Percentiles rank a stretch among this genome's conserved stretches.
phyloP scores from a whole-genome alignment of 1,140 invertebrate species.

The Pentalonia nigronervosa region DNA sequence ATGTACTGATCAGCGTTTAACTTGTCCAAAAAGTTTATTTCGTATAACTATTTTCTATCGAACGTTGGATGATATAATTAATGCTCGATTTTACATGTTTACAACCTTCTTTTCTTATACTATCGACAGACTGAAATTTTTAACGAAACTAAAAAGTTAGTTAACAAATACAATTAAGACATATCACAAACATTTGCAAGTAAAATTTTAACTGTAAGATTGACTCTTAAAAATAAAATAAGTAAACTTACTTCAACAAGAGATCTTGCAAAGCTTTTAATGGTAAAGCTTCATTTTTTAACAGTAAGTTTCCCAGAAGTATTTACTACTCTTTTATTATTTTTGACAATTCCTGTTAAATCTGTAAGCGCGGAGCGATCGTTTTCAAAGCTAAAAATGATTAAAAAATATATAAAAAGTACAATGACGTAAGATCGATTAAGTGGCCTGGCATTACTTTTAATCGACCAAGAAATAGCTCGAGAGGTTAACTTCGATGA shows the following conservation, averaged over 20 bases:
- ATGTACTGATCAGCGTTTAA: constrained; percentile 1
- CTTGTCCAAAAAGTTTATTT: constrained; percentile 40
- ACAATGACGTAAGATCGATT: background rate
- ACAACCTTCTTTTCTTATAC: constrained; percentile 24
- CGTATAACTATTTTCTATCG: background rate
- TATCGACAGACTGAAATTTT: constrained; percentile 3
- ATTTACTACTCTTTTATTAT: constrained; percentile 75
- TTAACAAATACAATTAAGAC: constrained; percentile 21
- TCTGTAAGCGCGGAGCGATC: constrained; percentile 13
- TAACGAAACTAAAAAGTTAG: constrained; percentile 22
- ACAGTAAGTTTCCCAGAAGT: constrained; percentile 63
- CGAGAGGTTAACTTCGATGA: constrained; percentile 25
- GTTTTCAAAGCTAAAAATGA: background rate
- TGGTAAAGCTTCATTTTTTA: background rate
- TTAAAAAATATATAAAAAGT: background rate
- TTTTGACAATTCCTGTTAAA: constrained; percentile 64
- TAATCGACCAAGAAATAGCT: no score
- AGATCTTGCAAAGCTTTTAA: constrained; percentile 61
- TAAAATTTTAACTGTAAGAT: constrained; percentile 34
- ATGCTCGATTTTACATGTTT: background rate
- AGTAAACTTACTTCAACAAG: constrained; percentile 8
- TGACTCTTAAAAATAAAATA: constrained; percentile 34
- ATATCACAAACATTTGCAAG: constrained; percentile 27
- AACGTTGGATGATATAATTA: constrained; percentile 24
- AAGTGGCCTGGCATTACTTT: no score